Percentiles rank a stretch among this genome's conserved stretches.
Conservation (phyloP, 2,113 vertebrate genomes). For the Diphyllodes magnificus region DNA sequence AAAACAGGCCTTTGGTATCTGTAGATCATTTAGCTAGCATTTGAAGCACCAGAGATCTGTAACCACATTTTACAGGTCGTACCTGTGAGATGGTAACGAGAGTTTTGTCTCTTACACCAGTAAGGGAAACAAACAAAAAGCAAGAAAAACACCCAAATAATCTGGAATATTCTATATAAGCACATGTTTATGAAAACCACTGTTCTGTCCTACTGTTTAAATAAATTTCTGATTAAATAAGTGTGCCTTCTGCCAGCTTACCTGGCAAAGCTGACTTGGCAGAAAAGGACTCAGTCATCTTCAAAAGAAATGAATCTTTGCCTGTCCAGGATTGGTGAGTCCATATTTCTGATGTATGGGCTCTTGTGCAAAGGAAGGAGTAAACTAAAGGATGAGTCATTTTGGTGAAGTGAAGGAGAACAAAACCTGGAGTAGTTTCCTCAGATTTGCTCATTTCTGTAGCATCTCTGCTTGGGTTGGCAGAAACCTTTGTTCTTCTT, state of each 20-base stretch:
- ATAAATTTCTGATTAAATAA: background rate
- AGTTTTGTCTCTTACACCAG: background rate
- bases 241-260: background rate
- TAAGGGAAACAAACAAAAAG: background rate
- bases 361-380: background rate
- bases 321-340: background rate
- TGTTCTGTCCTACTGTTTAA: background rate
- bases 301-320: background rate
- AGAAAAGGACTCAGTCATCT: background rate
- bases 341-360: background rate
- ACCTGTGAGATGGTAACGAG: background rate
- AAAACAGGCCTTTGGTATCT: background rate
- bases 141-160: background rate
- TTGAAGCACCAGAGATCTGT: background rate
- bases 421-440: background rate
- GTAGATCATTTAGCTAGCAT: background rate
- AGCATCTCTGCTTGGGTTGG: background rate
- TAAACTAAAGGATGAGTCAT: background rate
- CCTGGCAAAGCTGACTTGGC: background rate
- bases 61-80: background rate
- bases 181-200: background rate
- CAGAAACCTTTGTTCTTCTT: background rate
- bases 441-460: background rate
- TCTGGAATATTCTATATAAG: background rate
- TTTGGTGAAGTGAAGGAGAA: background rate